Percentiles rank a stretch among this genome's conserved stretches.
Evolutionary conservation across 2,888 invertebrate genomes (phyloP).

Genomic region (Dromius quadrimaculatus): DNA sequence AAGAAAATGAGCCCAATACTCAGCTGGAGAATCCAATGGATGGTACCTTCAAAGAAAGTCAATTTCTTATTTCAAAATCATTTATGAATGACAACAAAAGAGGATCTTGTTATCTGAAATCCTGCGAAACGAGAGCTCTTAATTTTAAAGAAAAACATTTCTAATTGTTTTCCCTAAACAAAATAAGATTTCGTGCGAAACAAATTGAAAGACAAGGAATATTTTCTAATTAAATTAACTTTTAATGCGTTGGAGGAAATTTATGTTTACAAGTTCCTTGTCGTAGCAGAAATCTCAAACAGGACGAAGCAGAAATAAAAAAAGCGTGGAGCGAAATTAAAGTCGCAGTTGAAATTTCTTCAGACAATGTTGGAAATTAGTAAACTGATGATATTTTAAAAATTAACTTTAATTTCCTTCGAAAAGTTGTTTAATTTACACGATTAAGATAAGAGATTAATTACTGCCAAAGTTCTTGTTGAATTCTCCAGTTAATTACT

Average conservation of each 20-base stretch:
- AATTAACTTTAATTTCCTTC: constrained; percentile 49
- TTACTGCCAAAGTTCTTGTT: constrained; percentile 46
- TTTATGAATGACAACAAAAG: too few relatives aligned
- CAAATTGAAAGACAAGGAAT: constrained; percentile 22
- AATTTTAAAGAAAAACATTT: too few relatives aligned
- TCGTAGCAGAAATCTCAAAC: constrained; percentile 20
- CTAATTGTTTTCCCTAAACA: background rate
- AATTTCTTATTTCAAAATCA: too few relatives aligned
- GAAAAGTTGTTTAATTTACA: constrained; percentile 51
- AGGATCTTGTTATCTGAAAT: too few relatives aligned
- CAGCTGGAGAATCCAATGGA: too few relatives aligned
- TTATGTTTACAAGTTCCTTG: constrained; percentile 34
- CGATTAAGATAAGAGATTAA: constrained; percentile 52
- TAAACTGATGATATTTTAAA: constrained; percentile 47
- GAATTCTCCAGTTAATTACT: constrained; percentile 51
- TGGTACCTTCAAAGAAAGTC: too few relatives aligned
- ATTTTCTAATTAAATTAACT: constrained; percentile 35
- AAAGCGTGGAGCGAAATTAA: constrained; percentile 32
- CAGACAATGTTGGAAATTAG: constrained; percentile 39
- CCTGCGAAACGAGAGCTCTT: too few relatives aligned
- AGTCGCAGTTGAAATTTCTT: constrained; percentile 31
- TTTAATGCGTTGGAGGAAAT: constrained; percentile 18
- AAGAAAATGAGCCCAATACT: too few relatives aligned
- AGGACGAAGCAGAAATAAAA: constrained; percentile 20
- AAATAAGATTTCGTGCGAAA: constrained; percentile 12